phyloP scores from a whole-genome alignment of 1,140 invertebrate genomes.

The Eueides isabella region DNA sequence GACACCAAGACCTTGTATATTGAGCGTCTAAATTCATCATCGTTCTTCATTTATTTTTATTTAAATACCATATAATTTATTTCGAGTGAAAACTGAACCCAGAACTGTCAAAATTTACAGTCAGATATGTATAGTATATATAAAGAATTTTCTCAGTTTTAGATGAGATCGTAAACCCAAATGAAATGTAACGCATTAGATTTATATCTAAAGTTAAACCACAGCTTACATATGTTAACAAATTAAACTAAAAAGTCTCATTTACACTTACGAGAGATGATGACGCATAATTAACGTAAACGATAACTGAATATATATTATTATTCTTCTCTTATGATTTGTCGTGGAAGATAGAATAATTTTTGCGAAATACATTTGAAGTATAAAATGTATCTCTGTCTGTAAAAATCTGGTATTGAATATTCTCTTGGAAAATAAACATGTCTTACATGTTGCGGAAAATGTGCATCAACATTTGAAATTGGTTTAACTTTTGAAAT shows the following conservation, averaged over 20 bases:
- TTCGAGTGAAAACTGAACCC: not conserved
- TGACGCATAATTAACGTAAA: constrained; percentile 9
- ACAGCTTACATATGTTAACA: not conserved
- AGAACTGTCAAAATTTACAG: not conserved
- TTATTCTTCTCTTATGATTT: not conserved
- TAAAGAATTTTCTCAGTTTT: not conserved
- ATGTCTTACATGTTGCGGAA: not conserved
- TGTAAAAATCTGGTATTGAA: not conserved
- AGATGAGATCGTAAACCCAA: not conserved
- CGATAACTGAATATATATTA: not conserved
- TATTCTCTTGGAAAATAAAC: not conserved
- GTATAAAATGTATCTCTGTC: not conserved
- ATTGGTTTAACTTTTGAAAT: no score
- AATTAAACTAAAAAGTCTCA: constrained; percentile 18
- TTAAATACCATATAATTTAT: no score
- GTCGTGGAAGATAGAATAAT: not conserved
- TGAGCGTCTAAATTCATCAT: no score
- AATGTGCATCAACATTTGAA: not conserved
- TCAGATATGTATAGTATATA: not conserved
- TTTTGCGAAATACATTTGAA: not conserved
- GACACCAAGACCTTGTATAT: no score
- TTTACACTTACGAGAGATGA: constrained; percentile 16
- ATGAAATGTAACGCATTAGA: constrained; percentile 3
- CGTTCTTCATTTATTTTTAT: no score
- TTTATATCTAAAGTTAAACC: not conserved